Conservation (phyloP, 2,797 vertebrate species). For the Micrastur ruficollis region DNA sequence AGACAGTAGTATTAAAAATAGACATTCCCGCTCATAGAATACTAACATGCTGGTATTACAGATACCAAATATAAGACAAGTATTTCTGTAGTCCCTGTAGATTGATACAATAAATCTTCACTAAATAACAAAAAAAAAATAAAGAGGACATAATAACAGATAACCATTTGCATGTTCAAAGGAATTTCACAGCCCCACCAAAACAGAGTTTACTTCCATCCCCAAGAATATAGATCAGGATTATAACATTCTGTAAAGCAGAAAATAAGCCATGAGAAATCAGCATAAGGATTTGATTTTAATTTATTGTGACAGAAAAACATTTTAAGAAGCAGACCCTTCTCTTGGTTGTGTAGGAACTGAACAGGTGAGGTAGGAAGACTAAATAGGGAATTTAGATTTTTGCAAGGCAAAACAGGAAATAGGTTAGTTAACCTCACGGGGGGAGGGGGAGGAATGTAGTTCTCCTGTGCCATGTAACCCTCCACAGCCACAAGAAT, state of each 20-base stretch:
- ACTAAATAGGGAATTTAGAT: background rate
- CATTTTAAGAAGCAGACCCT: background rate
- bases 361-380: constrained; percentile 3
- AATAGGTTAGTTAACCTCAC: background rate
- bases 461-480: background rate
- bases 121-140: background rate
- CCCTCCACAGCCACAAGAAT: background rate
- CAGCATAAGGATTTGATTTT: background rate
- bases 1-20: constrained; percentile 42
- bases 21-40: background rate
- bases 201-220: background rate
- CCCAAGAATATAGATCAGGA: background rate
- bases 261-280: background rate
- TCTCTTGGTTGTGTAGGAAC: background rate
- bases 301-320: background rate
- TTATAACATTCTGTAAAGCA: background rate
- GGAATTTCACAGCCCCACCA: background rate
- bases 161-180: background rate
- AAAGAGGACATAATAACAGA: background rate
- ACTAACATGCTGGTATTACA: constrained; percentile 3
- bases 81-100: background rate
- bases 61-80: background rate
- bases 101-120: background rate
- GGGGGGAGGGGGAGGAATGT: background rate
- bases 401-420: background rate